phyloP scores from a whole-genome alignment of 2,888 invertebrate species.

The Tuberolachnus salignus region DNA sequence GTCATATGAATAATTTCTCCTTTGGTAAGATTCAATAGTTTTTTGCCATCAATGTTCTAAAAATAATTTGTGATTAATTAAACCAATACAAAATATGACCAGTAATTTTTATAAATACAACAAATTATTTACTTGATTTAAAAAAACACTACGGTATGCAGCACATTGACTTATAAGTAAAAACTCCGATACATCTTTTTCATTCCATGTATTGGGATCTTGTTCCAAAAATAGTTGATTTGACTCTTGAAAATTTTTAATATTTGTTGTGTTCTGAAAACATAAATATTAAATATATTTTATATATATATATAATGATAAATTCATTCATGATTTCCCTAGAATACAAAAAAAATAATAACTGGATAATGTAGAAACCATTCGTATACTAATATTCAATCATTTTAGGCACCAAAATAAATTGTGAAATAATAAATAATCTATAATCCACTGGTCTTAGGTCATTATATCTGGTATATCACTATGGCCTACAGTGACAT shows the following conservation, averaged over 20 bases:
- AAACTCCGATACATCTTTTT: conserved; percentile 87
- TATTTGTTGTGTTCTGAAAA: conserved; percentile 17
- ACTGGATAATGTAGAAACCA: too few species aligned
- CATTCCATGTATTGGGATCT: conserved; percentile 72
- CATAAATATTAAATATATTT: neutral
- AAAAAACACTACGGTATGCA: conserved; percentile 69
- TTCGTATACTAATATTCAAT: too few species aligned
- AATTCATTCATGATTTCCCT: too few species aligned
- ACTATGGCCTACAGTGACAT: too few species aligned
- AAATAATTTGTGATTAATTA: conserved; percentile 59
- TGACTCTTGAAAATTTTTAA: conserved; percentile 16
- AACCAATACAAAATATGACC: neutral
- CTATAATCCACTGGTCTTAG: too few species aligned
- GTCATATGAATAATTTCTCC: conserved; percentile 88
- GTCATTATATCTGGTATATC: too few species aligned
- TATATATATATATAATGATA: conserved; percentile 61
- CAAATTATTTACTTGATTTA: conserved; percentile 64
- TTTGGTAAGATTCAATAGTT: conserved; percentile 80
- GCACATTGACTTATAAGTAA: conserved; percentile 83
- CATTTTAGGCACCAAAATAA: too few species aligned
- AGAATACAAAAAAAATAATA: too few species aligned
- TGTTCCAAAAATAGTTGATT: conserved; percentile 27
- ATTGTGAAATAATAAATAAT: too few species aligned
- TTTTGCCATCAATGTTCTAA: conserved; percentile 80
- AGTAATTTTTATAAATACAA: neutral